These are phyloP conservation scores for Chlorospingus flavigularis DNA, from an alignment of 2,797 vertebrate genomes.

Conservation along the genomic window DNA sequence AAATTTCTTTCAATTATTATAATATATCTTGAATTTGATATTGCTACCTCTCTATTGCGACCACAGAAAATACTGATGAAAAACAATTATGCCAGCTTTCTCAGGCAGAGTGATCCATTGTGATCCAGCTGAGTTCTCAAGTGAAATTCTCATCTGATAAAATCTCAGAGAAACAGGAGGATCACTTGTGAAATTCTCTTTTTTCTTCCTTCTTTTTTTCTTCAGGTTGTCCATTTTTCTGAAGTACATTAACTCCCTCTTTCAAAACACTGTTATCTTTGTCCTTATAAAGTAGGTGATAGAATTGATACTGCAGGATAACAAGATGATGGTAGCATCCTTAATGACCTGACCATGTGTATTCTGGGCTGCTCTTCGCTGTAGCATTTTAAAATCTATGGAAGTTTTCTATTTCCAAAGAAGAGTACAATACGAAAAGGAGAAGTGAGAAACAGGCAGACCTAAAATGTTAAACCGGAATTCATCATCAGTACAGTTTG, in stretches of 20 bases:
- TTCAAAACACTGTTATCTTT: background rate
- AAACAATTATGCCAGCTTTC: background rate
- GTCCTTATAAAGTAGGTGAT: background rate
- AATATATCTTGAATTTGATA: background rate
- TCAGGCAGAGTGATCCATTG: background rate
- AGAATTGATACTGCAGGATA: background rate
- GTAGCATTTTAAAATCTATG: background rate
- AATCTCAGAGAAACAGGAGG: background rate
- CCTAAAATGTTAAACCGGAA: background rate
- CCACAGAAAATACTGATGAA: background rate
- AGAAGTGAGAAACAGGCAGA: background rate
- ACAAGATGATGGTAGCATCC: background rate
- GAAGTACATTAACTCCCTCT: background rate
- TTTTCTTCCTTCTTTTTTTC: background rate
- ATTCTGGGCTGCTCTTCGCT: background rate
- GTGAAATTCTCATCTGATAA: background rate
- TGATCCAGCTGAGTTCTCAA: background rate
- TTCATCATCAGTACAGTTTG: background rate
- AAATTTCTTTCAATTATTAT: background rate
- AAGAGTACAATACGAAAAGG: background rate
- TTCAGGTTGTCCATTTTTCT: background rate
- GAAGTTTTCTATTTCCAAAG: background rate
- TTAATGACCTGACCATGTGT: background rate
- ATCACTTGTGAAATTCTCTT: background rate
- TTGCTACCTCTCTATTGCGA: background rate